Evolutionary conservation across 2,797 vertebrate species (phyloP), one percentile per base, ranked within the genome.

Genomic region (Chromis chromis): DNA sequence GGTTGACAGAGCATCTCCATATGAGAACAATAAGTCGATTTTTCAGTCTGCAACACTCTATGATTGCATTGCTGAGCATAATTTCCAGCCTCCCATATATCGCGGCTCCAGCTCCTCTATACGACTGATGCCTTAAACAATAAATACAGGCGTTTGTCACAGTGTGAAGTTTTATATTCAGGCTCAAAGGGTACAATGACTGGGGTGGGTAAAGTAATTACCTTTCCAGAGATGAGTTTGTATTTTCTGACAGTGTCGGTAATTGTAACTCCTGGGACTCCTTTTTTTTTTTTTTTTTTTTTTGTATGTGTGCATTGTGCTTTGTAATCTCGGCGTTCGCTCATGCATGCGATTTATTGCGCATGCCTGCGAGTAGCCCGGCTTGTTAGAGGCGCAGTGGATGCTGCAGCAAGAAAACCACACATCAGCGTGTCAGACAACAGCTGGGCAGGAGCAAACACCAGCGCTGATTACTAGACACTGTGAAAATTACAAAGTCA

Each of bases 161-260:
- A 53, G 10, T 58, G 39, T 56, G 65, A 70, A 55, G 28, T 74
- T 71, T 79, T 61, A 73, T 54, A 81, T 81, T 68, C 50, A 74
- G 46, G 58, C 84, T 84, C 57, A 80, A 40, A 71, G 76, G 76
- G 24, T 76, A 65, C 74, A 68, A 85, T 69, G 79, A 76, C 66
- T 74, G 62, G 56, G 25, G 60, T 6, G 70, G 65, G 66, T 73
- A 65, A 80, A 82, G 82, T 89, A 86, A 89, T 91, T 81, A 81
- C 76, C 70, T 84, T 49, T 81, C 25, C 67, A 69, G 73, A 65
- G 40, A 85, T 76, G 82, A 78, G 58, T 76, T 55, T 60, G 61
- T 68, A 54, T n/a, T 17, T 62, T 67, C 63, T 83, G 70, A 86
- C 44, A 70, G 65, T 57, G 65, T 44, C 54, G 59, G 70, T 83